phyloP scores from a whole-genome alignment of 37 sponge, comb jelly and placozoan species.

The Halisarca cf. caerulea region DNA sequence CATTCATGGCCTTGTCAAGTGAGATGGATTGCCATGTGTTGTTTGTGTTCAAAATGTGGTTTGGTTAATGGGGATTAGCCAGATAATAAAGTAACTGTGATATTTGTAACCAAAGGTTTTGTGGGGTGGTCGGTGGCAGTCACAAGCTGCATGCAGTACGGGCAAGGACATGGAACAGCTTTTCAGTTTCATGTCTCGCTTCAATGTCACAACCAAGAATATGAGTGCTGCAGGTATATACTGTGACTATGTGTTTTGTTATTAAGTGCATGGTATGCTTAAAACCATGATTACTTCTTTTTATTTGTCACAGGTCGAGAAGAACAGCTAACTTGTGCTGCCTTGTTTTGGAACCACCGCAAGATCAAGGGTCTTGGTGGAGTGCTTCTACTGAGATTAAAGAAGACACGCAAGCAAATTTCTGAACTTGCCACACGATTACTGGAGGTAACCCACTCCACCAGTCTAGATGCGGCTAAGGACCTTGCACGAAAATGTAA shows the following conservation, averaged over 20 bases:
- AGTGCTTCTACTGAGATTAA: not conserved
- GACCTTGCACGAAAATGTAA: conserved; percentile 3
- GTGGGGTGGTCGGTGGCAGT: conserved; percentile 15
- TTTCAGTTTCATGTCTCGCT: conserved; percentile 8
- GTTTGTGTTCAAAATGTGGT: too few species aligned
- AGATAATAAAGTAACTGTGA: too few species aligned
- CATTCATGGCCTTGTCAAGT: conserved; percentile 10
- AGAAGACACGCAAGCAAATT: conserved; percentile 17
- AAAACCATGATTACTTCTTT: too few species aligned
- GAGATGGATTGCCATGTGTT: conserved; percentile 9
- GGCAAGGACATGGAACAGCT: conserved; percentile 14
- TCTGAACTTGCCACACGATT: not conserved
- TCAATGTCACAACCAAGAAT: too few species aligned
- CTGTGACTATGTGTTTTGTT: too few species aligned
- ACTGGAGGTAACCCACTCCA: conserved; percentile 1
- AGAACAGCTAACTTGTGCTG: conserved; percentile 17
- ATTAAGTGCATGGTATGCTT: too few species aligned
- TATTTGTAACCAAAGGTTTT: conserved; percentile 5
- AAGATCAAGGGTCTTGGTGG: not conserved
- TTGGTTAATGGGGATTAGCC: not conserved
- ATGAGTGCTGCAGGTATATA: too few species aligned
- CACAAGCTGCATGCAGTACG: conserved; percentile 13
- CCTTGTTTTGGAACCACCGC: conserved; percentile 2
- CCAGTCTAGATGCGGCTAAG: conserved; percentile 4
- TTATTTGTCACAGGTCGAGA: conserved; percentile 10